phyloP scores from a whole-genome alignment of 2,797 vertebrate species.

The Bradypus variegatus region DNA sequence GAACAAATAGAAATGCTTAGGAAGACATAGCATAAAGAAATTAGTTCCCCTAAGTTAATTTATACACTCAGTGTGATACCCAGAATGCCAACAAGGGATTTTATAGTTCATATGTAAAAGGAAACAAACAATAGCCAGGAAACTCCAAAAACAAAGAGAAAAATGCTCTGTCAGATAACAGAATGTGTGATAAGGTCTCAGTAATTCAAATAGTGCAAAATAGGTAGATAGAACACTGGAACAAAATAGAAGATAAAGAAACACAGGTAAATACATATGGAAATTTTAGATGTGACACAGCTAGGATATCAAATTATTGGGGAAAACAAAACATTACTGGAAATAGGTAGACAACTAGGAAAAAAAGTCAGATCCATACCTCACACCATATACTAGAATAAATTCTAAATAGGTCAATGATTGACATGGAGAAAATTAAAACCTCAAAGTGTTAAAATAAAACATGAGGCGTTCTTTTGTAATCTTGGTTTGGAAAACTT shows the following conservation, averaged over 20 bases:
- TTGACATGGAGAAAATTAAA: not conserved
- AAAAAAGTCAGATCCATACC: not conserved
- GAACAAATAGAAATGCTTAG: not conserved
- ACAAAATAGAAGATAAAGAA: not conserved
- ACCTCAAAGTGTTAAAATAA: not conserved
- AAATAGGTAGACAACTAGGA: not conserved
- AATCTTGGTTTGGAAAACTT: not conserved
- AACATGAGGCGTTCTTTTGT: not conserved
- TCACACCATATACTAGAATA: not conserved
- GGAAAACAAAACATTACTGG: not conserved
- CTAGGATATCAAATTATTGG: not conserved
- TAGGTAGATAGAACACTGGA: not conserved
- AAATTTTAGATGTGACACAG: not conserved
- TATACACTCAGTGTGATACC: not conserved
- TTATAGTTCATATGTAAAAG: not conserved
- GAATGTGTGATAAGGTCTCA: not conserved
- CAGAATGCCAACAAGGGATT: not conserved
- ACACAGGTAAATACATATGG: not conserved
- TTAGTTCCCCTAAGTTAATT: not conserved
- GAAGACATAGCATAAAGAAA: not conserved
- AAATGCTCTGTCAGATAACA: not conserved
- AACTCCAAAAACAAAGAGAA: not conserved
- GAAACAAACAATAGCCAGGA: not conserved
- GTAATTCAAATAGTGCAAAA: not conserved
- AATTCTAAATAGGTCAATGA: not conserved